phyloP scores from a whole-genome alignment of 2,797 vertebrate genomes.

The Chromis chromis region DNA sequence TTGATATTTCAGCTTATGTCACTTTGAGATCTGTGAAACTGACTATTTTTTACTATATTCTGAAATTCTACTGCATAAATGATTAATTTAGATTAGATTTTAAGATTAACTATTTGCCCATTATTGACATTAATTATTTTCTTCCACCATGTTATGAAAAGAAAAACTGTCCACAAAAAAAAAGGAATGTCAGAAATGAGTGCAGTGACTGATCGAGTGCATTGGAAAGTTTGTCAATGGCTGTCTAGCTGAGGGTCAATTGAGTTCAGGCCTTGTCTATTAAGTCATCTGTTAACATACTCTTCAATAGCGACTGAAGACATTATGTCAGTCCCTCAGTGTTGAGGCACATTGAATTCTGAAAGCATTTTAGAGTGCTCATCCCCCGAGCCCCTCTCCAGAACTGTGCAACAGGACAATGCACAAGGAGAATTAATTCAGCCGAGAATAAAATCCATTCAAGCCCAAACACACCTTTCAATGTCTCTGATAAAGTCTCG shows the following conservation, averaged over 20 bases:
- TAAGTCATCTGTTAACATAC: conserved; percentile 44
- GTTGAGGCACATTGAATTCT: conserved; percentile 51
- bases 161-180: background rate
- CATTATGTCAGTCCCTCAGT: conserved; percentile 29
- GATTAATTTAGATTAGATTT: too few relatives aligned
- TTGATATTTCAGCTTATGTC: too few relatives aligned
- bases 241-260: conserved; percentile 24
- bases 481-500: conserved; percentile 55
- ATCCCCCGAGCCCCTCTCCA: conserved; percentile 32
- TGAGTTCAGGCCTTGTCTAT: conserved; percentile 49
- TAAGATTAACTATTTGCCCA: too few relatives aligned
- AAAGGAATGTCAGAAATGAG: background rate
- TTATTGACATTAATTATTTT: background rate
- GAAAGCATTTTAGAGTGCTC: conserved; percentile 33
- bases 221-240: conserved; percentile 34
- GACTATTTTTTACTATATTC: too few relatives aligned
- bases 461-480: conserved; percentile 53
- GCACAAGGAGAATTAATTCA: conserved; percentile 70
- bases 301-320: conserved; percentile 37
- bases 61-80: too few relatives aligned
- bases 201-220: background rate
- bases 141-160: background rate
- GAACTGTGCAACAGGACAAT: conserved; percentile 55
- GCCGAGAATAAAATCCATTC: conserved; percentile 63
- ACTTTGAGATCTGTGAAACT: too few relatives aligned